phyloP scores from a whole-genome alignment of 2,113 vertebrate species.

The Pitta sordida region DNA sequence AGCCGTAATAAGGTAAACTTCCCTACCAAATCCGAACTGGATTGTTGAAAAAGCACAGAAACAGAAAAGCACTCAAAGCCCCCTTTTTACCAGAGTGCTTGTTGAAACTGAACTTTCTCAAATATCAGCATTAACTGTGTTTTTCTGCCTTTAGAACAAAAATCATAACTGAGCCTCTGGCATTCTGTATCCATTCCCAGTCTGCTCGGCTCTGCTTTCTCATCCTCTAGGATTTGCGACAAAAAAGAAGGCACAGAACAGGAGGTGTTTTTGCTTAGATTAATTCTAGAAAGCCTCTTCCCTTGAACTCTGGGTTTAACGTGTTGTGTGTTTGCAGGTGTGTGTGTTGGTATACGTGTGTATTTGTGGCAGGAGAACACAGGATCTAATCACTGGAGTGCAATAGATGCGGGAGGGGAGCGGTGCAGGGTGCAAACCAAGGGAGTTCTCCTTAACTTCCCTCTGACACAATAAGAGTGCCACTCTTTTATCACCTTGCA shows the following conservation, averaged over 20 bases:
- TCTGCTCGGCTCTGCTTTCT: background rate
- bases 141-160: constrained; percentile 3
- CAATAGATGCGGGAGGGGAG: background rate
- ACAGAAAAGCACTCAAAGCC: background rate
- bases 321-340: background rate
- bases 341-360: background rate
- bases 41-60: background rate
- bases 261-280: background rate
- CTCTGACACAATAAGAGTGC: background rate
- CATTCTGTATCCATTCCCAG: background rate
- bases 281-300: background rate
- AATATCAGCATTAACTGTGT: background rate
- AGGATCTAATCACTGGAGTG: background rate
- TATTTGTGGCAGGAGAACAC: background rate
- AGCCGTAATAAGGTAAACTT: background rate
- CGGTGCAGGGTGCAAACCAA: background rate
- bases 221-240: background rate
- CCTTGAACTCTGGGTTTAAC: background rate
- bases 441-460: constrained; percentile 18
- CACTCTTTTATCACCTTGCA: constrained; percentile 13
- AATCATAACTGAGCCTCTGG: background rate
- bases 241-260: background rate
- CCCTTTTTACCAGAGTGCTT: background rate
- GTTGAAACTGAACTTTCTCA: background rate
- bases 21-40: background rate